Base-by-base conservation (phyloP, 2,888 invertebrate genomes). In the Megaustenia siamemsis region DNA sequence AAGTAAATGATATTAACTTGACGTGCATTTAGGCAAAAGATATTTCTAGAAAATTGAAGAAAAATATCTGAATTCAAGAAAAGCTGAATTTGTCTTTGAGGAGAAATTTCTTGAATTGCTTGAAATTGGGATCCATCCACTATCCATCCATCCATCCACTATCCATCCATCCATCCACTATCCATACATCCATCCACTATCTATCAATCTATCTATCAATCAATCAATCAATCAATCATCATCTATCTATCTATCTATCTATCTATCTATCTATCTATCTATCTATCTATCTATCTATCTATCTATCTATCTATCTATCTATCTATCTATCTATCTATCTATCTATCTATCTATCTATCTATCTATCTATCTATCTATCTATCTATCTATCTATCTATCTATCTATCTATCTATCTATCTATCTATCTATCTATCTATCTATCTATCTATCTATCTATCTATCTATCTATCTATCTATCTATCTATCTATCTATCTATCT, bases 341-440 rank as follows among this genome's bases (percentile, higher is more conserved):
- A 69, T 69, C 69, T 69, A 69, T 69, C 69, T 69, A 69, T 69
- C 69, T 69, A 69, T 69, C 69, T 69, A 69, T 69, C 69, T 69
- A 69, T 69, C 69, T 69, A 69, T 69, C 69, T 69, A 32, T 69
- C 69, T 69, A 69, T 69, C 69, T 69, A 69, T 69, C 69, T 69
- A 69, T 69, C 69, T 69, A 69, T 69, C 69, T 69, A 69, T 69
- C 69, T 75, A 75, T 45, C 75, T 43, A 49, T 75, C 49, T 75
- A 45, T 75, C 43, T 75, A 75, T 43, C 75, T 75, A 75, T 75
- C 49, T 75, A 75, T 75, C 49, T 75, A 75, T 75, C 75, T 75
- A 75, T 75, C 75, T 75, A 75, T 75, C 43, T 45, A 75, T 49
- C 75, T 45, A 75, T 75, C 75, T 75, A 75, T 75, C 75, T 75